A percentile compares a stretch with the other conserved stretches of the same genome.
phyloP scores from a whole-genome alignment of 2,888 invertebrate species.

The Teinopalpus imperialis region DNA sequence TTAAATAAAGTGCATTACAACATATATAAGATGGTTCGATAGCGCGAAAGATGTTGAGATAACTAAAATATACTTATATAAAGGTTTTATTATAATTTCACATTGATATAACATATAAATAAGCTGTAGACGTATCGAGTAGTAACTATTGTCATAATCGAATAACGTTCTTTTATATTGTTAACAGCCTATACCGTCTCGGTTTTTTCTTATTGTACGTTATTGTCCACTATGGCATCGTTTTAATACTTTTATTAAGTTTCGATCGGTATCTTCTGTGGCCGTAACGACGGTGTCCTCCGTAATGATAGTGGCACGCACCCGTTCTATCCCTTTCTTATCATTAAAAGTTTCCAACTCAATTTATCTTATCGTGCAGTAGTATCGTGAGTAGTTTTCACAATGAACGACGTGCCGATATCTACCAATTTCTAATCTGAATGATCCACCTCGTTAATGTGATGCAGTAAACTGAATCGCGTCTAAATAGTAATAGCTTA shows the following conservation, averaged over 20 bases:
- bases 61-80: conserved; percentile 2
- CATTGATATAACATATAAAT: not conserved
- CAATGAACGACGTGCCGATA: conserved; percentile 80
- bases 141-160: too few species aligned
- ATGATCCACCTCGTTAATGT: conserved; percentile 79
- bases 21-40: conserved; percentile 23
- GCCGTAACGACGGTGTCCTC: conserved; percentile 3
- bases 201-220: too few species aligned
- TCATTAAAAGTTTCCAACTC: conserved; percentile 72
- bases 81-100: not conserved
- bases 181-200: too few species aligned
- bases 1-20: conserved; percentile 36
- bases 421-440: conserved; percentile 79
- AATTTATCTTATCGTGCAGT: conserved; percentile 76
- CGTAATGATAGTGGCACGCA: conserved; percentile 32
- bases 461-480: conserved; percentile 38
- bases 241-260: conserved; percentile 9
- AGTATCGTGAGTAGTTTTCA: conserved; percentile 78
- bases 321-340: conserved; percentile 62
- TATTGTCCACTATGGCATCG: too few species aligned
- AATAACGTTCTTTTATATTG: too few species aligned
- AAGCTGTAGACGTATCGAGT: too few species aligned
- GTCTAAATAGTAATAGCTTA: conserved; percentile 38
- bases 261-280: conserved; percentile 13
- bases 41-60: conserved; percentile 19